Percentiles rank a stretch among this genome's conserved stretches.
Conservation (phyloP, 2,797 vertebrate genomes). For the Lindbergichthys nudifrons region DNA sequence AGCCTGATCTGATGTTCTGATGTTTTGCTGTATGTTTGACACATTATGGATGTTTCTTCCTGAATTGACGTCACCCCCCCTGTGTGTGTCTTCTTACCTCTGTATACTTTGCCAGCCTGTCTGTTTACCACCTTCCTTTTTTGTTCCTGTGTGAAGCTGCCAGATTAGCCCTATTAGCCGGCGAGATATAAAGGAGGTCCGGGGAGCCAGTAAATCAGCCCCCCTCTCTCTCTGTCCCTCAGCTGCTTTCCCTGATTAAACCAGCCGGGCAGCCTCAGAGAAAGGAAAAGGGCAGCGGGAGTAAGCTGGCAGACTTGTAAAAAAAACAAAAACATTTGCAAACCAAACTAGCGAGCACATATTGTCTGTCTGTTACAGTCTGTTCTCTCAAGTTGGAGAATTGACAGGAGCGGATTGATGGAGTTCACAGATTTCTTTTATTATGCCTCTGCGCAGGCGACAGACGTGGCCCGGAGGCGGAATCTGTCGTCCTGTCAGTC, state of each 20-base stretch:
- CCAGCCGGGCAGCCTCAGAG: constrained; percentile 36
- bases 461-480: too few relatives aligned
- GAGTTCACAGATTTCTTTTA: constrained; percentile 22
- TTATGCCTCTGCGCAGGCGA: too few relatives aligned
- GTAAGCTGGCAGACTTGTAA: constrained; percentile 23
- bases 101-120: constrained; percentile 19
- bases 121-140: constrained; percentile 45
- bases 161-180: constrained; percentile 46
- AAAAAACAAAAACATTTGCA: constrained; percentile 18
- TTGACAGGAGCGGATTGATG: constrained; percentile 35
- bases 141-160: constrained; percentile 23
- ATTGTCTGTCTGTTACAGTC: constrained; percentile 27
- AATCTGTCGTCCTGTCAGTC: too few relatives aligned
- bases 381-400: constrained; percentile 25
- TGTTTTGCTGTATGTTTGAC: neutral
- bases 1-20: neutral
- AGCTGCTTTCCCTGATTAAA: constrained; percentile 76
- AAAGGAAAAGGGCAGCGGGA: constrained; percentile 39
- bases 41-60: neutral
- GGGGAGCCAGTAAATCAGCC: constrained; percentile 59
- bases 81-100: constrained; percentile 7
- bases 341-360: constrained; percentile 30
- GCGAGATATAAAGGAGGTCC: constrained; percentile 57
- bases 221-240: constrained; percentile 51
- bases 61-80: constrained; percentile 17